Conservation (phyloP, 2,888 invertebrate genomes). For the Tipula confusa region DNA sequence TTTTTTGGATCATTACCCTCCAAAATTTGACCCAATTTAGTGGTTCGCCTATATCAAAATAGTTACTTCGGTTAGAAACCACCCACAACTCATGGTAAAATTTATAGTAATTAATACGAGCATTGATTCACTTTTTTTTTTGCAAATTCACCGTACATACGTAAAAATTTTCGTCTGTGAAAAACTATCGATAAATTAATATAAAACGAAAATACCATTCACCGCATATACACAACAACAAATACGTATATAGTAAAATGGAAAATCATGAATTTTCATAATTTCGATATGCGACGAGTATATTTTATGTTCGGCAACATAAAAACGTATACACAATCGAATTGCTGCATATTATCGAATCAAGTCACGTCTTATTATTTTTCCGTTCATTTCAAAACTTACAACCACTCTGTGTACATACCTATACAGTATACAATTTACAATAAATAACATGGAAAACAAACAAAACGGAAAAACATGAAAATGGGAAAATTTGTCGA, state of each 20-base stretch:
- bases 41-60: too few species aligned
- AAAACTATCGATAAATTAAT: background rate
- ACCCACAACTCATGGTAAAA: background rate
- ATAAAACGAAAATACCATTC: background rate
- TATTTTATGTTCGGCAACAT: background rate
- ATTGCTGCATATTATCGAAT: conserved; percentile 8
- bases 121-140: background rate
- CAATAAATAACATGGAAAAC: background rate
- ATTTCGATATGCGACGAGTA: background rate
- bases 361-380: conserved; percentile 12
- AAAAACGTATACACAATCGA: conserved; percentile 20
- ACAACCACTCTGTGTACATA: background rate
- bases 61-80: too few species aligned
- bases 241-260: background rate
- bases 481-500: background rate
- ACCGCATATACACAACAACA: background rate
- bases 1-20: background rate
- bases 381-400: background rate
- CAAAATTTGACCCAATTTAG: background rate
- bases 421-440: background rate
- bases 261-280: conserved; percentile 20
- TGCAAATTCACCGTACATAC: background rate
- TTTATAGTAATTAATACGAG: background rate
- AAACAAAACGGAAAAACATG: background rate
- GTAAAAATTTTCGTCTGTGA: background rate